Evolutionary conservation across 2,113 vertebrate species (phyloP).

Genomic region (Eptesicus fuscus): DNA sequence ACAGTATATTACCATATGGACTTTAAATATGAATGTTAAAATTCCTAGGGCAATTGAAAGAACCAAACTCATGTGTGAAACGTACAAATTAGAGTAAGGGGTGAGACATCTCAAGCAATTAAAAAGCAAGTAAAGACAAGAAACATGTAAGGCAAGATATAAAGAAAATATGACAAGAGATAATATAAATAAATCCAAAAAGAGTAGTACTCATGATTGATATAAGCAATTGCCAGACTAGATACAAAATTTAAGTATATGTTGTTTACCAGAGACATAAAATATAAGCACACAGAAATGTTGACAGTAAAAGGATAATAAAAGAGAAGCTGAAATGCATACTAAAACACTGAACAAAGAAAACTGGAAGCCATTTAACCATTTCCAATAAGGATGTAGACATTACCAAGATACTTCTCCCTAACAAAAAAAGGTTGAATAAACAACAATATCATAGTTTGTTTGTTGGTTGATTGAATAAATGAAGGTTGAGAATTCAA

Average conservation of each 20-base stretch:
- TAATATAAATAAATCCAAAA: background rate
- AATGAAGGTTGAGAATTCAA: background rate
- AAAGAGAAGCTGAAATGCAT: conserved; percentile 6
- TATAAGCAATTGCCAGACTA: background rate
- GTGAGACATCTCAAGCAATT: background rate
- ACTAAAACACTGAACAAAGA: background rate
- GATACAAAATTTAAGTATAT: conserved; percentile 1
- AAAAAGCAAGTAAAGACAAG: background rate
- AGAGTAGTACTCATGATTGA: background rate
- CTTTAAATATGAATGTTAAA: background rate
- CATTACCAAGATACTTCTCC: background rate
- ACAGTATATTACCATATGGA: background rate
- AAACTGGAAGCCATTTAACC: background rate
- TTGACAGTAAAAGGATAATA: background rate
- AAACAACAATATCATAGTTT: conserved; percentile 1
- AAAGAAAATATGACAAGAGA: background rate
- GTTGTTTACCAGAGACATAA: background rate
- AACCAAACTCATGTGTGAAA: background rate
- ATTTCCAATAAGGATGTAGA: background rate
- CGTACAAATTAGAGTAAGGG: background rate
- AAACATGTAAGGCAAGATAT: background rate
- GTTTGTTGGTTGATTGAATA: background rate
- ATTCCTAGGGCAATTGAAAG: background rate
- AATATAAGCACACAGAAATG: conserved; percentile 14
- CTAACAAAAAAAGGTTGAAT: background rate